Conservation (phyloP, 2,797 vertebrate species). For the Lerista edwardsae region DNA sequence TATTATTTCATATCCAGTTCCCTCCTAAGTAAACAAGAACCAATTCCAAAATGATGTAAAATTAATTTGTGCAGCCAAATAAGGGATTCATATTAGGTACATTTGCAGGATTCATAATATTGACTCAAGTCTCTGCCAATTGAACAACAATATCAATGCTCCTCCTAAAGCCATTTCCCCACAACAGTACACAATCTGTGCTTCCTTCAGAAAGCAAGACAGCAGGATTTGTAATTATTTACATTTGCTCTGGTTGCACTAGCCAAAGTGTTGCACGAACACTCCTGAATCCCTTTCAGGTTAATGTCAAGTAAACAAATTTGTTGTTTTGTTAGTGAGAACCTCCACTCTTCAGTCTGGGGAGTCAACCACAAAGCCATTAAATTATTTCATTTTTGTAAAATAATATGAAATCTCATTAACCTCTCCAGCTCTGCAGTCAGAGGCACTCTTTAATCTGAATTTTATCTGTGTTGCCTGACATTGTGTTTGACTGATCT, state of each 20-base stretch:
- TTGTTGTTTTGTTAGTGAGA: slow-evolving; percentile 55
- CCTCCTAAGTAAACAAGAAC: not conserved
- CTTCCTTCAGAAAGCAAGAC: not conserved
- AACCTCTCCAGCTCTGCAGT: slow-evolving; percentile 52
- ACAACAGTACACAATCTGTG: not conserved
- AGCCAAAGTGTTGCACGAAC: slow-evolving; percentile 31
- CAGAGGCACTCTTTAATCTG: slow-evolving; percentile 64
- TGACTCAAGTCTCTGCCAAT: not conserved
- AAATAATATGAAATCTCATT: slow-evolving; percentile 65
- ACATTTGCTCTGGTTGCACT: slow-evolving; percentile 2
- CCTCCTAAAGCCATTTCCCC: not conserved
- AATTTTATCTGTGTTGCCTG: slow-evolving; percentile 62
- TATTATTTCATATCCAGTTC: not conserved
- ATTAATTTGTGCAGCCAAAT: not conserved
- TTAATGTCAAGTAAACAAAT: slow-evolving; percentile 57
- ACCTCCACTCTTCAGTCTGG: not conserved
- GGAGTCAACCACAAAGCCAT: slow-evolving; percentile 57
- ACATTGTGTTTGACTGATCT: slow-evolving; percentile 66
- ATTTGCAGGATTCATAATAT: not conserved
- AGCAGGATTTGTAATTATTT: not conserved
- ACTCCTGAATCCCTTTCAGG: slow-evolving; percentile 50
- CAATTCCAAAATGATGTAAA: not conserved
- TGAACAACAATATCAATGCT: not conserved
- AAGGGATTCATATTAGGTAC: not conserved
- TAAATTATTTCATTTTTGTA: slow-evolving; percentile 55